Evolutionary conservation across 2,113 vertebrate genomes (phyloP).

Genomic region (Lasiurus borealis): DNA sequence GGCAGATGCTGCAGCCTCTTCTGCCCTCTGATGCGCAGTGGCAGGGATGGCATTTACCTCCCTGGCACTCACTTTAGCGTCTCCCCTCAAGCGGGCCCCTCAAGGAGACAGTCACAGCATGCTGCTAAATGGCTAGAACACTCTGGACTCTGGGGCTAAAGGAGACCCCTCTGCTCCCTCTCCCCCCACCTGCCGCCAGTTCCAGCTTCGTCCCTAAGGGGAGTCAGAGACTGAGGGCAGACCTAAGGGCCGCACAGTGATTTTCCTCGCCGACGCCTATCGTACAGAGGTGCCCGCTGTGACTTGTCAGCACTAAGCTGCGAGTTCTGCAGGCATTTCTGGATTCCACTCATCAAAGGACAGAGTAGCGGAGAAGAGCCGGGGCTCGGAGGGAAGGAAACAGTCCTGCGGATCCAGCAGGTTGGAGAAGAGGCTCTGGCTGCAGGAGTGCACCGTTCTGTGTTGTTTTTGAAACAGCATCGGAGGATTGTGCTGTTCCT

Average conservation of each 20-base stretch:
- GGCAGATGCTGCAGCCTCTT: neutral
- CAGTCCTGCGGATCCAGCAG: neutral
- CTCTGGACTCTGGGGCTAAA: neutral
- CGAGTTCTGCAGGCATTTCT: neutral
- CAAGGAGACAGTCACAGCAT: neutral
- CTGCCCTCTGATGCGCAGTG: neutral
- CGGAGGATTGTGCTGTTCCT: neutral
- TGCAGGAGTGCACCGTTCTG: no score
- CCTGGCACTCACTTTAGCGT: neutral
- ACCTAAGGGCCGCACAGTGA: neutral
- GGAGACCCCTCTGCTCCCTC: no score
- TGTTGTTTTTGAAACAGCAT: no score
- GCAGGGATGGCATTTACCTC: neutral
- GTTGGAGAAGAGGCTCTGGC: neutral
- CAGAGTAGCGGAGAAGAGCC: neutral
- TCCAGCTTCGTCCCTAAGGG: neutral
- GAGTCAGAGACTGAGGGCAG: no score
- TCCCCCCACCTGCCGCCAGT: accelerated
- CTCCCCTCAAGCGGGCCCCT: no score
- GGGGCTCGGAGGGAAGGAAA: neutral
- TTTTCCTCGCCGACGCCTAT: accelerated
- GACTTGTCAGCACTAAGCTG: neutral
- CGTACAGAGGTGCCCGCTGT: neutral
- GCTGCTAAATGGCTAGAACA: neutral
- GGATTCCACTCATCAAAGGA: neutral